A percentile compares a stretch with the other conserved stretches of the same genome.
phyloP scores from a whole-genome alignment of 2,888 invertebrate species.

The Oligia latruncula region DNA sequence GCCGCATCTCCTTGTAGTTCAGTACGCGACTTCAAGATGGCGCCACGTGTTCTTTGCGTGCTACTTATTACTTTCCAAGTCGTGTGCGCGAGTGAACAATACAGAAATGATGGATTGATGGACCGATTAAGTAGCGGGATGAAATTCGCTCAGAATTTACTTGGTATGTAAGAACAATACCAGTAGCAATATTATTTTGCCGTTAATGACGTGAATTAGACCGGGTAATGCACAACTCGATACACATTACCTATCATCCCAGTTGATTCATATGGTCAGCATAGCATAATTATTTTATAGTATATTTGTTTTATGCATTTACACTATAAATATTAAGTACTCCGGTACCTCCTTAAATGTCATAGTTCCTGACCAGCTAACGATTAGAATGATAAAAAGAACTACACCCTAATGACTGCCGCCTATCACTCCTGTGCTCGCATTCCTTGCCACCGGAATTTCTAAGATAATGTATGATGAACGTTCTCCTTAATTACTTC shows the following conservation, averaged over 20 bases:
- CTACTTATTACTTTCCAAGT: conserved; percentile 71
- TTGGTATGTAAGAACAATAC: conserved; percentile 76
- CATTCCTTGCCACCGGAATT: background rate
- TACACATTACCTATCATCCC: conserved; percentile 31
- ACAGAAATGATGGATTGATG: conserved; percentile 79
- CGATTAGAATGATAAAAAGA: background rate
- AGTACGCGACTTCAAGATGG: conserved; percentile 79
- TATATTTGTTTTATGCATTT: background rate
- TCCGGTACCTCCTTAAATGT: background rate
- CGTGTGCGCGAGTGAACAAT: conserved; percentile 72
- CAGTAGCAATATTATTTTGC: conserved; percentile 13
- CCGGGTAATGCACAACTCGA: conserved; percentile 25
- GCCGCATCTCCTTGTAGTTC: conserved; percentile 75
- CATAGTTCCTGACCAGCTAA: background rate
- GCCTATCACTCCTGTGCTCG: background rate
- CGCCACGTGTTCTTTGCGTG: conserved; percentile 75
- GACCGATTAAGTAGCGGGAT: conserved; percentile 83
- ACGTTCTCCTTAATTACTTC: background rate
- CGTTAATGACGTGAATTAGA: conserved; percentile 33
- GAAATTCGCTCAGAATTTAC: conserved; percentile 85
- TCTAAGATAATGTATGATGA: conserved; percentile 9
- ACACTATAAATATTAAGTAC: background rate
- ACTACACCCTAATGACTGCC: background rate
- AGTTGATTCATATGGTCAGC: background rate
- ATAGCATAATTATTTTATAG: background rate